These are phyloP conservation scores for Chromobotia macracanthus DNA, from an alignment of 2,797 vertebrate species.

Conservation along the genomic window DNA sequence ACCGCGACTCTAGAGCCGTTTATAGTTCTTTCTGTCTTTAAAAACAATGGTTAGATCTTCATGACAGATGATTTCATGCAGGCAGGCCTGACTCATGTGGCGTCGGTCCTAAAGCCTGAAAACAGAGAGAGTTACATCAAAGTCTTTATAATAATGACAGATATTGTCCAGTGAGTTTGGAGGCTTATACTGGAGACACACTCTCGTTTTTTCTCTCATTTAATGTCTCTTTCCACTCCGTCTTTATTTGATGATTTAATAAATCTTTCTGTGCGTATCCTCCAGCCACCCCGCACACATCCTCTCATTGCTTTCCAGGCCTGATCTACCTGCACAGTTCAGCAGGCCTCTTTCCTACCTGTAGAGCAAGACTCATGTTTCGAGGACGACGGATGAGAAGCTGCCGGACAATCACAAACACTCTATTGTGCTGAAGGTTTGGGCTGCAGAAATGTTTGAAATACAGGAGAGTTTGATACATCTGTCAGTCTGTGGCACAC, in stretches of 20 bases:
- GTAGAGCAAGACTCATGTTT: constrained; percentile 45
- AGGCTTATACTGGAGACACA: constrained; percentile 23
- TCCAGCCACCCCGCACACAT: constrained; percentile 29
- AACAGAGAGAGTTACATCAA: constrained; percentile 44
- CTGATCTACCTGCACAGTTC: constrained; percentile 59
- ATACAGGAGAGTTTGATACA: constrained; percentile 29
- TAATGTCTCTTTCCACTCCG: background rate
- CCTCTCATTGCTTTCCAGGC: constrained; percentile 17
- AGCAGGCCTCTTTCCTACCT: constrained; percentile 52
- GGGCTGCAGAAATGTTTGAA: constrained; percentile 54
- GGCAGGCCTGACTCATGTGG: constrained; percentile 35
- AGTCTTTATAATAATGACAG: constrained; percentile 39
- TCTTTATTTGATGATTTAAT: background rate
- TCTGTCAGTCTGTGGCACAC: constrained; percentile 55
- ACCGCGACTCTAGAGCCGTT: background rate
- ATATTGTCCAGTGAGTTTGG: constrained; percentile 25
- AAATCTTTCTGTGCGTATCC: constrained; percentile 33
- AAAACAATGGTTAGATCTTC: constrained; percentile 26
- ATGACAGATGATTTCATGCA: constrained; percentile 30
- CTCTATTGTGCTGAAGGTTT: constrained; percentile 42
- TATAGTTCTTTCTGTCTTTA: constrained; percentile 21
- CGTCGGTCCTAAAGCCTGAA: constrained; percentile 41
- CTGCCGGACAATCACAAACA: constrained; percentile 41
- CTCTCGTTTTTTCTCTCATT: constrained; percentile 46
- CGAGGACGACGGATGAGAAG: constrained; percentile 51